phyloP scores from a whole-genome alignment of 2,113 vertebrate species.

The Neomonachus schauinslandi region DNA sequence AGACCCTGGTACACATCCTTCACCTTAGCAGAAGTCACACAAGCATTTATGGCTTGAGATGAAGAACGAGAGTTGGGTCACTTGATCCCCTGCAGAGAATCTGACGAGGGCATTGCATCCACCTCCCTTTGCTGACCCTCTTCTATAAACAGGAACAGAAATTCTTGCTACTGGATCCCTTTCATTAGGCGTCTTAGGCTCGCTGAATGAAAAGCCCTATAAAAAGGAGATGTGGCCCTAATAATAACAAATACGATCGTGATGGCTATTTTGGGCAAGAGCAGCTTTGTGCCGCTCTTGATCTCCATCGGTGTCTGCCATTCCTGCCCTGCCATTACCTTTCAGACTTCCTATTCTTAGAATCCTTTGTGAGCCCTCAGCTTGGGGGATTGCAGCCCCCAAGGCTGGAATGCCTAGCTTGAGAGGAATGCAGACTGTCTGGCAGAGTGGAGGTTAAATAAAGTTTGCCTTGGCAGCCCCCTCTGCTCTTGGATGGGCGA shows the following conservation, averaged over 20 bases:
- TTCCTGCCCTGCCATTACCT: slow-evolving; percentile 79
- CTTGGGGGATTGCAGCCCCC: slow-evolving; percentile 72
- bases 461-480: slow-evolving; percentile 87
- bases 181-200: slow-evolving; percentile 51
- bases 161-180: slow-evolving; percentile 66
- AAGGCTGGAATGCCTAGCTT: slow-evolving; percentile 75
- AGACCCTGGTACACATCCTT: not conserved
- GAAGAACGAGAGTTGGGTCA: not conserved
- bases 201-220: slow-evolving; percentile 73
- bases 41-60: not conserved
- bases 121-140: slow-evolving; percentile 32
- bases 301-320: not conserved
- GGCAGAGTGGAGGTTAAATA: slow-evolving; percentile 89
- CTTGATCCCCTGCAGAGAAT: slow-evolving; percentile 29
- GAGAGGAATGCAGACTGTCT: slow-evolving; percentile 89
- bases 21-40: not conserved
- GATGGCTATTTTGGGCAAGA: slow-evolving; percentile 54
- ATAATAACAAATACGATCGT: slow-evolving; percentile 61
- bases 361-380: not conserved
- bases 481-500: slow-evolving; percentile 74
- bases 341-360: slow-evolving; percentile 63
- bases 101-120: not conserved
- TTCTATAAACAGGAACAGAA: slow-evolving; percentile 66
- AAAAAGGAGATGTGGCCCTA: slow-evolving; percentile 59
- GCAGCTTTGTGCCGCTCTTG: slow-evolving; percentile 59